Conservation (phyloP, 1,140 invertebrate genomes). For the Leguminivora glycinivorella region DNA sequence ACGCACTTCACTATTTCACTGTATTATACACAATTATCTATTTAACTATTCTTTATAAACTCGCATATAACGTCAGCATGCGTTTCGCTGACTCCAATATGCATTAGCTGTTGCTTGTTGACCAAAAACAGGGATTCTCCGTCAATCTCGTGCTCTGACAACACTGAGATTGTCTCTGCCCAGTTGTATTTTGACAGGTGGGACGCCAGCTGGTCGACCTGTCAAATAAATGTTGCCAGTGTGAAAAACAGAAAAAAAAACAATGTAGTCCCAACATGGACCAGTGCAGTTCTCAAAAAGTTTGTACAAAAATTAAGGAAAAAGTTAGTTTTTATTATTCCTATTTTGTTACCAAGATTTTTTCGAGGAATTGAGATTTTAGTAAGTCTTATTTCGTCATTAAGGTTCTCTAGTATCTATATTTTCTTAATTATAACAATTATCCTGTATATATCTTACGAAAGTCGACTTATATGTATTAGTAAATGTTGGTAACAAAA, state of each 20-base stretch:
- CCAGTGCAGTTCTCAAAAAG: no score
- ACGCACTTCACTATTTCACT: conserved; percentile 20
- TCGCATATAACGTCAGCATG: conserved; percentile 61
- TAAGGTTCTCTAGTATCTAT: no score
- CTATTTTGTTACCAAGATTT: no score
- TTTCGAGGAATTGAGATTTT: no score
- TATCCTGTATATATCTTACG: no score
- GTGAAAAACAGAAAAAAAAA: conserved; percentile 9
- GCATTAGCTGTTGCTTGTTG: conserved; percentile 54
- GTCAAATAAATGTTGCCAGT: conserved; percentile 27
- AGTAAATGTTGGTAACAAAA: no score
- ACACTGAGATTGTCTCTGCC: conserved; percentile 53
- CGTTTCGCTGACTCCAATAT: conserved; percentile 59
- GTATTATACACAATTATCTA: conserved; percentile 11
- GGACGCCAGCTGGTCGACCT: conserved; percentile 54
- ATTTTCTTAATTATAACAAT: no score
- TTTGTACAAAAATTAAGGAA: no score
- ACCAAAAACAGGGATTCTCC: conserved; percentile 66
- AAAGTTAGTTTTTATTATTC: no score
- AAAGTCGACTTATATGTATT: no score
- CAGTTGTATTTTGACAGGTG: conserved; percentile 55
- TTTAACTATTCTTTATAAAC: conserved; percentile 50
- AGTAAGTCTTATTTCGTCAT: no score
- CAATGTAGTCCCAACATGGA: no score
- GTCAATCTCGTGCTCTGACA: conserved; percentile 68